Evolutionary conservation across 2,888 invertebrate species (phyloP).

Genomic region (Synanthedon andrenaeformis): DNA sequence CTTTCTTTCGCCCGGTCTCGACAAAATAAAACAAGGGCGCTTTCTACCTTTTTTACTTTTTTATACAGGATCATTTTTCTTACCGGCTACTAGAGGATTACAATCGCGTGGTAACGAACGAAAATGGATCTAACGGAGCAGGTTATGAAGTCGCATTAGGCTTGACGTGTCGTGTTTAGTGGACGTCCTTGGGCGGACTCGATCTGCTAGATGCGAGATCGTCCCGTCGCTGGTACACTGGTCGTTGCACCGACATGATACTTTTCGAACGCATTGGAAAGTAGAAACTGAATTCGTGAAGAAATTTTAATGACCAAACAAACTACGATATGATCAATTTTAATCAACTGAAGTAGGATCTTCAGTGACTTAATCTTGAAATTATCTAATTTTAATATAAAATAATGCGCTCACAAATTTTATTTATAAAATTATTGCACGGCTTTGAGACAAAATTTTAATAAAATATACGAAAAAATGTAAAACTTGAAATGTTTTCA

Average conservation of each 20-base stretch:
- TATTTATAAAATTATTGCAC: no score
- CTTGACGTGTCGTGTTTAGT: conserved; percentile 37
- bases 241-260: conserved; percentile 67
- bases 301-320: not conserved
- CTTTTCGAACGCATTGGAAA: conserved; percentile 67
- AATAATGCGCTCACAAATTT: no score
- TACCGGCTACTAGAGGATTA: conserved; percentile 53
- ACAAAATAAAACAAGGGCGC: conserved; percentile 64
- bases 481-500: no score
- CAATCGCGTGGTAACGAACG: conserved; percentile 14
- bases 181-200: conserved; percentile 70
- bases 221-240: conserved; percentile 55
- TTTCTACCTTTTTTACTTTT: conserved; percentile 52
- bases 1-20: conserved; percentile 48
- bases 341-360: no score
- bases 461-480: no score
- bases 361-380: no score
- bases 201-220: conserved; percentile 67
- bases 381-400: no score
- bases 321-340: no score
- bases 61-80: conserved; percentile 70
- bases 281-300: conserved; percentile 51
- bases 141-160: conserved; percentile 26
- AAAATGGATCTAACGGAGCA: conserved; percentile 25
- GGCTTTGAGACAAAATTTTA: no score